A percentile compares a stretch with the other conserved stretches of the same genome.
phyloP scores from a whole-genome alignment of 2,888 invertebrate genomes.

The Agelastica alni region DNA sequence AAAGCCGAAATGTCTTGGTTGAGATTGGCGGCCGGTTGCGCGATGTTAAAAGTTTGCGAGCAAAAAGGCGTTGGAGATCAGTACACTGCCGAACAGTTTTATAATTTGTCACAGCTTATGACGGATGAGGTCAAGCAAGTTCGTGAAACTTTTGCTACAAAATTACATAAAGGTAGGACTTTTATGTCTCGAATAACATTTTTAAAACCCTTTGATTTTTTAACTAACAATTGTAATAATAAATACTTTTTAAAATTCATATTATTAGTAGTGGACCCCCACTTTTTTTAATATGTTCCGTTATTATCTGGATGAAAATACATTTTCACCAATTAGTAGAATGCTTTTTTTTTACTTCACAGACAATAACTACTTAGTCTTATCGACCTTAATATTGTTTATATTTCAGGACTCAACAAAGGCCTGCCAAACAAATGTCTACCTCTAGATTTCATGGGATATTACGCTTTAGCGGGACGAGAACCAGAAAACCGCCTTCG shows the following conservation, averaged over 20 bases:
- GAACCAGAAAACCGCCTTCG: constrained; percentile 83
- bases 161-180: constrained; percentile 75
- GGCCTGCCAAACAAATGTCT: constrained; percentile 88
- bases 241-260: no score
- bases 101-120: constrained; percentile 89
- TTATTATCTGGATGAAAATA: no score
- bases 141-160: constrained; percentile 72
- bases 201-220: no score
- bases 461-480: constrained; percentile 87
- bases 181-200: constrained; percentile 1
- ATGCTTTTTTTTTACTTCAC: no score
- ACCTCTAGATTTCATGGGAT: constrained; percentile 83
- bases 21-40: constrained; percentile 88
- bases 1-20: constrained; percentile 93
- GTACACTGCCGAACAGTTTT: constrained; percentile 93
- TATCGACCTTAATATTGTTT: no score
- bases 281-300: no score
- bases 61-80: constrained; percentile 96
- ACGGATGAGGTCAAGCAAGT: constrained; percentile 85
- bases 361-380: no score
- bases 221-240: no score
- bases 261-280: no score
- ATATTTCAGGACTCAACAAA: constrained; percentile 36
- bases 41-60: constrained; percentile 96
- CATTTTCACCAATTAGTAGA: no score